A percentile compares a stretch with the other conserved stretches of the same genome.
These are phyloP conservation scores for Muricea muricata DNA, from an alignment of 92 coral and sea anemone species.

Conservation along the genomic window DNA sequence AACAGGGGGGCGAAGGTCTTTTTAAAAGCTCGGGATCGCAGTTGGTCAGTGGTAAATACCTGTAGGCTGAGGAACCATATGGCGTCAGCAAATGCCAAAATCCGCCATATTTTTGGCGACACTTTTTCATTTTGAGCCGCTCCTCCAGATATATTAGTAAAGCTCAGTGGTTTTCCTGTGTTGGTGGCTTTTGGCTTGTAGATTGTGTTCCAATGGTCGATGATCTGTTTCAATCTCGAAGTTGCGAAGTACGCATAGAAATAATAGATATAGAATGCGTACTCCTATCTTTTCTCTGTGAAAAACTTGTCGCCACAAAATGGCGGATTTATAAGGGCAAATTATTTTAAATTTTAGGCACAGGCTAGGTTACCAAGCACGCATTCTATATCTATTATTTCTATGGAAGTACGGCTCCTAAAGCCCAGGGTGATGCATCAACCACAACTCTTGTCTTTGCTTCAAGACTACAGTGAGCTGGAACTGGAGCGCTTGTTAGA, in stretches of 20 bases:
- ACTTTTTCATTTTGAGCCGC: too few relatives aligned
- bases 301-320: slow-evolving; percentile 41
- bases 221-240: slow-evolving; percentile 68
- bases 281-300: not conserved
- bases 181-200: slow-evolving; percentile 40
- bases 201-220: slow-evolving; percentile 49
- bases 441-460: slow-evolving; percentile 32
- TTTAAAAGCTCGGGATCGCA: too few relatives aligned
- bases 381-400: slow-evolving; percentile 42
- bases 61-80: too few relatives aligned
- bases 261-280: slow-evolving; percentile 48
- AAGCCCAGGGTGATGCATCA: slow-evolving; percentile 67
- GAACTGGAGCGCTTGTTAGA: slow-evolving; percentile 40
- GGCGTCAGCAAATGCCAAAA: too few relatives aligned
- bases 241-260: slow-evolving; percentile 30
- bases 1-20: too few relatives aligned
- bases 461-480: slow-evolving; percentile 61
- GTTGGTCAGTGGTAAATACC: too few relatives aligned
- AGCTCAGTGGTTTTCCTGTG: too few relatives aligned
- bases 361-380: too few relatives aligned
- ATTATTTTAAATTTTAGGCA: too few relatives aligned
- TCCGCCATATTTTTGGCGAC: too few relatives aligned
- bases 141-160: too few relatives aligned
- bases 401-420: slow-evolving; percentile 53
- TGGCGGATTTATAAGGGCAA: slow-evolving; percentile 35